These are phyloP conservation scores for Micronycteris hirsuta DNA, from an alignment of 2,113 vertebrate species.

Conservation along the genomic window DNA sequence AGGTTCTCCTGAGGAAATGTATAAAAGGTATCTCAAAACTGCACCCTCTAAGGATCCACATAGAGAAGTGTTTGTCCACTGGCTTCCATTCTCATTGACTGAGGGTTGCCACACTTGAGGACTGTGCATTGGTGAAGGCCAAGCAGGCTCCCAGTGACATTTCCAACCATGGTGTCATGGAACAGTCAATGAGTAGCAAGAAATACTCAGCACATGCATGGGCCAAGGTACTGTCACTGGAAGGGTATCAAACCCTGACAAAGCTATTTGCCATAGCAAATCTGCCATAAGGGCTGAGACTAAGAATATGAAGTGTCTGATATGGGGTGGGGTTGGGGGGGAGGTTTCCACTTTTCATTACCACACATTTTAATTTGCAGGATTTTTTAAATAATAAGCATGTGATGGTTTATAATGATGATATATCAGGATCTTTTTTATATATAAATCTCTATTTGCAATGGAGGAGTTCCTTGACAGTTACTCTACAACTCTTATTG, in stretches of 20 bases:
- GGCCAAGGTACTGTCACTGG: neutral
- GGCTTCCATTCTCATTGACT: neutral
- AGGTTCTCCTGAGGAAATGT: neutral
- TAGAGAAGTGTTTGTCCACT: neutral
- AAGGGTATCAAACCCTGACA: neutral
- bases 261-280: neutral
- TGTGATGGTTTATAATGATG: neutral
- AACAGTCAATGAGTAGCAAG: neutral
- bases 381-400: neutral
- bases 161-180: neutral
- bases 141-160: neutral
- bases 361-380: neutral
- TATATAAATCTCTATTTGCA: neutral
- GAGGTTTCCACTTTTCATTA: neutral
- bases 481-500: neutral
- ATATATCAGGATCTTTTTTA: neutral
- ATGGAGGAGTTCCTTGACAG: neutral
- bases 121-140: neutral
- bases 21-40: neutral
- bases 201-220: neutral
- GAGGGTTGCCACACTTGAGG: neutral
- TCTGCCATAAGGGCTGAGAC: neutral
- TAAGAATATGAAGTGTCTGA: neutral
- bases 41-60: neutral
- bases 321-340: neutral